A percentile compares a stretch with the other conserved stretches of the same genome.
Conservation (phyloP, 2,888 invertebrate species). For the Heliconius ethilla region DNA sequence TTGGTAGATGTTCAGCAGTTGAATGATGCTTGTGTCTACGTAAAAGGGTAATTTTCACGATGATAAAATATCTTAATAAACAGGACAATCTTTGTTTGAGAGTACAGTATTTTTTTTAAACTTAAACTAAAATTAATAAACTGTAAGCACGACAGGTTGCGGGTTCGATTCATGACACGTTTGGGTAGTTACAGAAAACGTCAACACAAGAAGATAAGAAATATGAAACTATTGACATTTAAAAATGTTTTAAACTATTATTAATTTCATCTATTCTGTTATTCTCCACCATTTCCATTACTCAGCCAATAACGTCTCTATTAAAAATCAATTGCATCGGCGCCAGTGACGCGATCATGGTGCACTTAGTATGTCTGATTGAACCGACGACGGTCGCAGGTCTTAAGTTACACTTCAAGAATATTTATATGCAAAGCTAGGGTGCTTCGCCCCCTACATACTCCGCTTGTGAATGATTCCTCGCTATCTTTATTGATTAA, state of each 20-base stretch:
- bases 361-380: background rate
- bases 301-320: constrained; percentile 4
- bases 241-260: background rate
- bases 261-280: background rate
- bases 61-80: background rate
- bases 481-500: too few relatives aligned
- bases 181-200: background rate
- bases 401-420: background rate
- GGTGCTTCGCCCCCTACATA: background rate
- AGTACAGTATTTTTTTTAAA: too few relatives aligned
- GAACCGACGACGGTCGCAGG: background rate
- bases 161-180: too few relatives aligned
- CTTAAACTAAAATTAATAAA: too few relatives aligned
- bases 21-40: background rate
- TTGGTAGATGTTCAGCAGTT: background rate
- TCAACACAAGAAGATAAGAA: background rate
- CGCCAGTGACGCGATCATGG: constrained; percentile 16
- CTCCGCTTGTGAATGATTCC: too few relatives aligned
- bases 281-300: background rate
- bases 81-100: background rate
- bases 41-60: background rate
- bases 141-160: too few relatives aligned
- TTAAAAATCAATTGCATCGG: constrained; percentile 16
- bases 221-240: background rate
- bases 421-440: background rate